Conservation (phyloP, 2,113 vertebrate genomes). For the Camarhynchus parvulus region DNA sequence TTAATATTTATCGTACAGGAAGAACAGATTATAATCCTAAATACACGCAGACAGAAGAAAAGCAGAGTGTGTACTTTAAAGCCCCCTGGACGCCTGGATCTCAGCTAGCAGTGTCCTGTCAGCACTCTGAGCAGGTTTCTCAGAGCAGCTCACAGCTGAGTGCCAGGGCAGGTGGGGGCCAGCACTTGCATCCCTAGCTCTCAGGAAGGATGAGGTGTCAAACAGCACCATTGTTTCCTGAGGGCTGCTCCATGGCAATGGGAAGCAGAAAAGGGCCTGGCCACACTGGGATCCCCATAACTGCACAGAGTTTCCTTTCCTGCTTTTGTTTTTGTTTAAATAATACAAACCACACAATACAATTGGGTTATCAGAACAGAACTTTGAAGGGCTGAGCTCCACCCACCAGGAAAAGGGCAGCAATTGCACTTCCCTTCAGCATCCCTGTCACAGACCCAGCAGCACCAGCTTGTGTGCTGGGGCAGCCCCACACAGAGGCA, state of each 20-base stretch:
- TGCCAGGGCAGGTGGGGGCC: not conserved
- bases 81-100: not conserved
- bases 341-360: not conserved
- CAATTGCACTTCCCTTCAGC: not conserved
- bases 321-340: slow-evolving; percentile 22
- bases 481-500: not conserved
- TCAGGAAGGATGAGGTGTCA: not conserved
- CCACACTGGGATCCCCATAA: not conserved
- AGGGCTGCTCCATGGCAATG: not conserved
- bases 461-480: accelerated
- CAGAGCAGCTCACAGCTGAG: not conserved
- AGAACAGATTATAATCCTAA: not conserved
- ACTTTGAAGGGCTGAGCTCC: not conserved
- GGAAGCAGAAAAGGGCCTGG: slow-evolving; percentile 1
- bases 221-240: slow-evolving; percentile 15
- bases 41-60: not conserved
- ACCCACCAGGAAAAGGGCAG: not conserved
- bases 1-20: not conserved
- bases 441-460: not conserved
- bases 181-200: not conserved
- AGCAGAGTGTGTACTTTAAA: not conserved
- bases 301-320: slow-evolving; percentile 23
- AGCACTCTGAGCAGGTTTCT: not conserved
- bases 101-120: not conserved
- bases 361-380: not conserved